Percentiles rank a stretch among this genome's conserved stretches.
These are phyloP conservation scores for Orthosia gothica DNA, from an alignment of 2,888 invertebrate genomes.

Conservation along the genomic window DNA sequence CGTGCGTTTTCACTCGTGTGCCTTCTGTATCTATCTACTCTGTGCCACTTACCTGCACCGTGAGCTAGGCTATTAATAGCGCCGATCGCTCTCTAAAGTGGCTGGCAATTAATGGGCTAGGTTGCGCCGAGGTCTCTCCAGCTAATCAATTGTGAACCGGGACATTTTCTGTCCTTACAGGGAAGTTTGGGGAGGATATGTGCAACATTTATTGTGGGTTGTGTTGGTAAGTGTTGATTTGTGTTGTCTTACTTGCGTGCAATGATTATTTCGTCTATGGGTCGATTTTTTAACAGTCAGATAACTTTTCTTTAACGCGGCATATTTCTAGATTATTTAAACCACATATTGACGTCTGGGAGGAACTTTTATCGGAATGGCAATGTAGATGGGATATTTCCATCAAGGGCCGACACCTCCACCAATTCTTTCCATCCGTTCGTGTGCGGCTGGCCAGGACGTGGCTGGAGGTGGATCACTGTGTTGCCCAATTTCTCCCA, in stretches of 20 bases:
- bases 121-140: conserved; percentile 72
- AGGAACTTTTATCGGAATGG: too few species aligned
- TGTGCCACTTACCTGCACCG: conserved; percentile 49
- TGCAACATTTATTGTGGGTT: conserved; percentile 30
- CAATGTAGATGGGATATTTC: too few species aligned
- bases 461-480: too few species aligned
- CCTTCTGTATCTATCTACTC: background rate
- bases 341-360: too few species aligned
- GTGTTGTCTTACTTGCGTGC: background rate
- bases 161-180: conserved; percentile 66
- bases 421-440: too few species aligned
- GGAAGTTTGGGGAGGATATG: conserved; percentile 24
- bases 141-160: conserved; percentile 78
- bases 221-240: background rate
- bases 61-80: conserved; percentile 56
- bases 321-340: too few species aligned
- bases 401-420: too few species aligned
- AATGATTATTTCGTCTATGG: background rate
- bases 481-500: too few species aligned
- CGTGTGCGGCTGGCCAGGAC: too few species aligned
- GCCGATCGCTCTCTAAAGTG: conserved; percentile 59
- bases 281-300: too few species aligned
- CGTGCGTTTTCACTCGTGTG: background rate
- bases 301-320: too few species aligned
- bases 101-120: conserved; percentile 75